A percentile compares a stretch with the other conserved stretches of the same genome.
phyloP scores from a whole-genome alignment of 2,888 invertebrate genomes.

The Drosophila cognata region DNA sequence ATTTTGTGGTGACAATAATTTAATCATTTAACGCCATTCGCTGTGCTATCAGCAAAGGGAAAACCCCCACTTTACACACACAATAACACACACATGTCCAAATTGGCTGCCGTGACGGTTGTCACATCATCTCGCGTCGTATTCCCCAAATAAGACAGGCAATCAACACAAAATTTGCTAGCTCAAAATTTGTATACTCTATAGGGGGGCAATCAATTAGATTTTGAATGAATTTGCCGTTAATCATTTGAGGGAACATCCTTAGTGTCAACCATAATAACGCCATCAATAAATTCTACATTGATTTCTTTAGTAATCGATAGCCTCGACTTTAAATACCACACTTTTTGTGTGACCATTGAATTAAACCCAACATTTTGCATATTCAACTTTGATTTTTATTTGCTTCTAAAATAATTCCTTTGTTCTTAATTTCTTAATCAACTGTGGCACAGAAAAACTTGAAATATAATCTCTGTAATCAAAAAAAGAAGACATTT shows the following conservation, averaged over 20 bases:
- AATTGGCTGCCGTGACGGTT: conserved; percentile 4
- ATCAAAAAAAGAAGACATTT: not conserved
- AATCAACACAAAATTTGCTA: not conserved
- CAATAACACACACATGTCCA: not conserved
- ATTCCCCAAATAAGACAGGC: not conserved
- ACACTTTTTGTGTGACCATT: not conserved
- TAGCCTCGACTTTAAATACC: not conserved
- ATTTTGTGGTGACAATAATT: conserved; percentile 34
- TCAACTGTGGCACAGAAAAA: not conserved
- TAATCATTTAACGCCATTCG: conserved; percentile 18
- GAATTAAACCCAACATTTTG: not conserved
- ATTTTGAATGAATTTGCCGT: not conserved
- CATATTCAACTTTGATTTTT: not conserved
- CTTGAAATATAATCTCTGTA: not conserved
- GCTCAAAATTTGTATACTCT: conserved; percentile 8
- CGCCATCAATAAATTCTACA: not conserved
- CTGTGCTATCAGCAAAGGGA: conserved; percentile 15
- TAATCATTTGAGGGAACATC: not conserved
- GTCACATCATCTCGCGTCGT: conserved; percentile 20
- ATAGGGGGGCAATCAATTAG: too few relatives aligned
- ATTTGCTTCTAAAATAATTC: not conserved
- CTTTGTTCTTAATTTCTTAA: not conserved
- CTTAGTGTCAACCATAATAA: not conserved
- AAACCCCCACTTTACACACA: conserved; percentile 31
- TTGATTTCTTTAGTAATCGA: not conserved